Evolutionary conservation across 2,888 invertebrate genomes (phyloP).

Genomic region (Anoncus sp.): DNA sequence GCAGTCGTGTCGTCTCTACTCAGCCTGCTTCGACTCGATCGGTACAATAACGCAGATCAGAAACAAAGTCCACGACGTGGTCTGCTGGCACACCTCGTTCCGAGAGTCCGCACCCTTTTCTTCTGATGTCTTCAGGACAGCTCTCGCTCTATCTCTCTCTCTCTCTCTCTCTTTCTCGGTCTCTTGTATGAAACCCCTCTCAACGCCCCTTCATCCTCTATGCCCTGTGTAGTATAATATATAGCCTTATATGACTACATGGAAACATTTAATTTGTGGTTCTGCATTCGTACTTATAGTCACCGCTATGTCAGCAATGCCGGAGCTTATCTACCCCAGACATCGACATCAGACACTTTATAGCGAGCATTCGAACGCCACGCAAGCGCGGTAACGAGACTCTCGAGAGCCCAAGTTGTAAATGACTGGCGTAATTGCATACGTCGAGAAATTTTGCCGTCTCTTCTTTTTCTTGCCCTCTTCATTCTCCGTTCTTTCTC

Average conservation of each 20-base stretch:
- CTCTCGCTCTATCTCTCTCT: background rate
- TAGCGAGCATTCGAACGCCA: constrained; percentile 46
- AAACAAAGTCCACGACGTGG: constrained; percentile 55
- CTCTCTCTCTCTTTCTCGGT: background rate
- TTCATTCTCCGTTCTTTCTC: constrained; percentile 34
- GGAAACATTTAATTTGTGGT: constrained; percentile 70
- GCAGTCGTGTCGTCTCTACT: constrained; percentile 42
- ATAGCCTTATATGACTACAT: constrained; percentile 8
- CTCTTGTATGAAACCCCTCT: constrained; percentile 4
- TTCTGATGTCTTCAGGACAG: constrained; percentile 28
- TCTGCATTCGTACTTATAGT: constrained; percentile 60
- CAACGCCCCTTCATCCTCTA: constrained; percentile 25
- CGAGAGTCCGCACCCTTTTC: constrained; percentile 56
- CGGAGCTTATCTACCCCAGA: constrained; percentile 73
- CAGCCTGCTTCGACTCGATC: constrained; percentile 48
- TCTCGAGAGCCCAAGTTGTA: constrained; percentile 54
- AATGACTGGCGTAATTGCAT: constrained; percentile 64
- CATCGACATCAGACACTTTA: constrained; percentile 64
- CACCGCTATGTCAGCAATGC: constrained; percentile 34
- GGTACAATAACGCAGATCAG: constrained; percentile 58
- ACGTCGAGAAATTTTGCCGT: constrained; percentile 51
- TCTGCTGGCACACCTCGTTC: constrained; percentile 54
- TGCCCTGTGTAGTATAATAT: constrained; percentile 2
- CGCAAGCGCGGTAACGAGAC: constrained; percentile 71
- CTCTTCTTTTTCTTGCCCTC: constrained; percentile 32